phyloP scores from a whole-genome alignment of 2,888 invertebrate species.

The Polietes domitor region DNA sequence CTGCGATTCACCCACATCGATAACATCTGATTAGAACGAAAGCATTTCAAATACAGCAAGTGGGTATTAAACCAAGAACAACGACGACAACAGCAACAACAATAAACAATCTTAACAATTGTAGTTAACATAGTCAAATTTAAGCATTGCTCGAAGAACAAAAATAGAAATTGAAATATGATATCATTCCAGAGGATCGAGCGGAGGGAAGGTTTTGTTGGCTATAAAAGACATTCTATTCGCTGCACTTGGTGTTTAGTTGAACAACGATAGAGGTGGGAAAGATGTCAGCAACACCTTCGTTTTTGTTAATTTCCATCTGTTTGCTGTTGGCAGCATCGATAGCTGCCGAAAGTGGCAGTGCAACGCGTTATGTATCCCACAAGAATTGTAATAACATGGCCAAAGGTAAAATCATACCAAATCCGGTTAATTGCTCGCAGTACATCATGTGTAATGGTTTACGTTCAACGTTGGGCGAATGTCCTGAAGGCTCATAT shows the following conservation, averaged over 20 bases:
- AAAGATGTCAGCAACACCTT: too few species aligned
- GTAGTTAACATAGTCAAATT: background rate
- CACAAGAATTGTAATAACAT: slow-evolving; percentile 57
- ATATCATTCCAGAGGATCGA: background rate
- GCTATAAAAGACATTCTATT: too few species aligned
- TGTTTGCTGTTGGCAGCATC: background rate
- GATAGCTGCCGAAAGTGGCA: background rate
- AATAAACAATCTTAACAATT: too few species aligned
- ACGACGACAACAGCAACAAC: too few species aligned
- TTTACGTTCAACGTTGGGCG: slow-evolving; percentile 56
- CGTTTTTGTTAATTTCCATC: too few species aligned
- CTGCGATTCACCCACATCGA: too few species aligned
- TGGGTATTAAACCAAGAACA: too few species aligned
- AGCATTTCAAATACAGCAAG: too few species aligned
- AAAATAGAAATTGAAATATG: slow-evolving; percentile 1
- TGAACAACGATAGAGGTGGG: too few species aligned
- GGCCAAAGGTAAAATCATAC: slow-evolving; percentile 41
- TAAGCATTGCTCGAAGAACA: background rate
- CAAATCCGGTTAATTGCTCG: slow-evolving; percentile 57
- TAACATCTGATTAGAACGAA: too few species aligned
- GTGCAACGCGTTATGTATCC: slow-evolving; percentile 43
- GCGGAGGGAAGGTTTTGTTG: background rate
- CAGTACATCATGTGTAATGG: slow-evolving; percentile 62
- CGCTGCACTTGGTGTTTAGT: too few species aligned
- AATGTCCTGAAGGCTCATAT: slow-evolving; percentile 47